Conservation (phyloP, 2,888 invertebrate genomes). For the Pemphredon lugubris region DNA sequence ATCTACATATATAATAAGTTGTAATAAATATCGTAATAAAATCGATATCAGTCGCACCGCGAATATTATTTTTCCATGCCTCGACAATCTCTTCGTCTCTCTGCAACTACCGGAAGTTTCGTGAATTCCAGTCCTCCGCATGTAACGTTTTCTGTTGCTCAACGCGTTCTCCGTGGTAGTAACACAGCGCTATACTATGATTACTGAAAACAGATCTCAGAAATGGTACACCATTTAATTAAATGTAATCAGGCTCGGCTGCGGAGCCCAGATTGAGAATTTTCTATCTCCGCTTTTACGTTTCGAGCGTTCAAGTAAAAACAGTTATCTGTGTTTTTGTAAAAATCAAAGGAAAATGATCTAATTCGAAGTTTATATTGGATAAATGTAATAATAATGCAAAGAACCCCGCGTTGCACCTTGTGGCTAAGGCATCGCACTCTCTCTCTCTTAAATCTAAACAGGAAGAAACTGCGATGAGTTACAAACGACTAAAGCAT, state of each 20-base stretch:
- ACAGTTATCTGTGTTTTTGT: too few relatives aligned
- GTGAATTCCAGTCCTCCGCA: conserved; percentile 40
- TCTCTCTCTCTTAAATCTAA: too few relatives aligned
- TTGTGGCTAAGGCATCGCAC: too few relatives aligned
- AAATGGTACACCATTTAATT: background rate
- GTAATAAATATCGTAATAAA: background rate
- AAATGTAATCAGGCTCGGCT: too few relatives aligned
- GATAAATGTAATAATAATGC: too few relatives aligned
- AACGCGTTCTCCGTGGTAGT: background rate
- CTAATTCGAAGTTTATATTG: too few relatives aligned
- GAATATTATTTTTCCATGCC: conserved; percentile 25
- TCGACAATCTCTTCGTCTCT: conserved; percentile 23
- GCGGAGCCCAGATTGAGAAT: too few relatives aligned
- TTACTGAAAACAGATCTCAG: conserved; percentile 3
- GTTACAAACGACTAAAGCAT: background rate
- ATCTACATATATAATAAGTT: background rate
- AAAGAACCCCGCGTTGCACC: too few relatives aligned
- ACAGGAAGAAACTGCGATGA: background rate
- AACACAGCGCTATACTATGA: background rate
- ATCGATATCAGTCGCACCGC: background rate
- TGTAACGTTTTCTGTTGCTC: conserved; percentile 8
- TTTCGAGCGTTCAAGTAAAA: too few relatives aligned
- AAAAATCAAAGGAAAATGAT: too few relatives aligned
- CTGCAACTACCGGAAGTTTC: conserved; percentile 42
- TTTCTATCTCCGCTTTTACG: too few relatives aligned